phyloP scores from a whole-genome alignment of 2,113 vertebrate genomes.

The Nymphicus hollandicus region DNA sequence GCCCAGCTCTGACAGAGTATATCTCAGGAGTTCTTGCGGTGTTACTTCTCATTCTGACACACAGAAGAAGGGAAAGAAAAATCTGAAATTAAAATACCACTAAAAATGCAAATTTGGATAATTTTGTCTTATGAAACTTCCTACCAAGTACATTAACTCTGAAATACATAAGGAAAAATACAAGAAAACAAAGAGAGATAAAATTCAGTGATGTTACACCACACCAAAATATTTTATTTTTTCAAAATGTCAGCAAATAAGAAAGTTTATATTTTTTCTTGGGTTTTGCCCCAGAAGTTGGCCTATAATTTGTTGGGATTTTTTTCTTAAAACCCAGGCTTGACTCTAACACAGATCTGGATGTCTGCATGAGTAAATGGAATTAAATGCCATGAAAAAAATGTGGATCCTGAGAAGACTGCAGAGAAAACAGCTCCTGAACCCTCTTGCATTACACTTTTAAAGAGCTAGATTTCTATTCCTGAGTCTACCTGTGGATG shows the following conservation, averaged over 20 bases:
- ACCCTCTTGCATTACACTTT: neutral
- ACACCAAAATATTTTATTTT: neutral
- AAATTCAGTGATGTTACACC: neutral
- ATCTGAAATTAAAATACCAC: constrained; percentile 81
- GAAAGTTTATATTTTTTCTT: neutral
- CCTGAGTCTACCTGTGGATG: neutral
- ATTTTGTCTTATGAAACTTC: constrained; percentile 74
- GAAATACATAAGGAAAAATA: constrained; percentile 24
- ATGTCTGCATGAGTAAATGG: neutral
- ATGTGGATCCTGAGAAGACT: neutral
- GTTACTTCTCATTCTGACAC: constrained; percentile 76
- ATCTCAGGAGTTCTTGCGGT: constrained; percentile 84
- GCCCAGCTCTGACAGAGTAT: constrained; percentile 84
- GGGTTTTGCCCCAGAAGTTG: neutral
- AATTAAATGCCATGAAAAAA: neutral
- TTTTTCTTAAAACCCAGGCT: neutral
- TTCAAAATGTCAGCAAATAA: neutral
- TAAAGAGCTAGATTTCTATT: neutral
- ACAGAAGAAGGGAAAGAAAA: constrained; percentile 80
- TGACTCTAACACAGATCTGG: neutral
- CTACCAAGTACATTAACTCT: constrained; percentile 36
- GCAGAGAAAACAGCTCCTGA: neutral
- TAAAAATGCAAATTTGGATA: constrained; percentile 78
- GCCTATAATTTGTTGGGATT: accelerated
- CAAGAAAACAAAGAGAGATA: neutral